Conservation (phyloP, 92 coral and sea anemone genomes). For the Epizoanthus ramosus region DNA sequence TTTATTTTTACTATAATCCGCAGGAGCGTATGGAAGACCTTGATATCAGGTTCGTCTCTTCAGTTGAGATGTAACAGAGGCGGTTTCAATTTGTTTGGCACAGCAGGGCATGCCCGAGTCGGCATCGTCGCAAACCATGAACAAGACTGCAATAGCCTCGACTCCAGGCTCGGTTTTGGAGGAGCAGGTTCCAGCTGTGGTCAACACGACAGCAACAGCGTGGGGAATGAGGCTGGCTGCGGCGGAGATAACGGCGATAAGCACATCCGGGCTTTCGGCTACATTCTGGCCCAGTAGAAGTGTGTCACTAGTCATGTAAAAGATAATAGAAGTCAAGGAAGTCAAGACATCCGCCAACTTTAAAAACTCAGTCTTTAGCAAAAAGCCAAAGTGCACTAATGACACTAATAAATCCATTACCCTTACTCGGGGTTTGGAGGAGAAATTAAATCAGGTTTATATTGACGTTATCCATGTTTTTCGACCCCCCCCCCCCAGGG, state of each 20-base stretch:
- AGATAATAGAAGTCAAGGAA: too few species aligned
- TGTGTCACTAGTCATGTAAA: too few species aligned
- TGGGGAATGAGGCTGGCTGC: slow-evolving; percentile 52
- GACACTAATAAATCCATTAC: too few species aligned
- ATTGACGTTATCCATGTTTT: too few species aligned
- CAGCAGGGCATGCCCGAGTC: slow-evolving; percentile 15
- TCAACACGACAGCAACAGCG: not conserved
- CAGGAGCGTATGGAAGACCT: slow-evolving; percentile 48
- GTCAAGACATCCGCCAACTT: too few species aligned
- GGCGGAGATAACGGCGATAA: slow-evolving; percentile 35
- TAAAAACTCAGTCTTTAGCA: too few species aligned
- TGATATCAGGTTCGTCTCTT: slow-evolving; percentile 46
- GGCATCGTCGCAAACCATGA: slow-evolving; percentile 56
- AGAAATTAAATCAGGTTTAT: too few species aligned
- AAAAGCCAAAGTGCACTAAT: too few species aligned
- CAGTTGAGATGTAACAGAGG: slow-evolving; percentile 48
- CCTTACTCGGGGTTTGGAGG: too few species aligned
- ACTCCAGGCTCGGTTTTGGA: slow-evolving; percentile 72
- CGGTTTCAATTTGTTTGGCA: slow-evolving; percentile 48
- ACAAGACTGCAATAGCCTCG: slow-evolving; percentile 45
- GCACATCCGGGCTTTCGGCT: slow-evolving; percentile 24
- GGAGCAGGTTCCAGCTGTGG: slow-evolving; percentile 31
- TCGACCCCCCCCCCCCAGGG: too few species aligned
- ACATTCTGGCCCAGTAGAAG: slow-evolving; percentile 30
- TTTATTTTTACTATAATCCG: slow-evolving; percentile 25